Evolutionary conservation across 2,888 invertebrate genomes (phyloP), one percentile per base, ranked within the genome.

Genomic region (Ferrisia virgata): DNA sequence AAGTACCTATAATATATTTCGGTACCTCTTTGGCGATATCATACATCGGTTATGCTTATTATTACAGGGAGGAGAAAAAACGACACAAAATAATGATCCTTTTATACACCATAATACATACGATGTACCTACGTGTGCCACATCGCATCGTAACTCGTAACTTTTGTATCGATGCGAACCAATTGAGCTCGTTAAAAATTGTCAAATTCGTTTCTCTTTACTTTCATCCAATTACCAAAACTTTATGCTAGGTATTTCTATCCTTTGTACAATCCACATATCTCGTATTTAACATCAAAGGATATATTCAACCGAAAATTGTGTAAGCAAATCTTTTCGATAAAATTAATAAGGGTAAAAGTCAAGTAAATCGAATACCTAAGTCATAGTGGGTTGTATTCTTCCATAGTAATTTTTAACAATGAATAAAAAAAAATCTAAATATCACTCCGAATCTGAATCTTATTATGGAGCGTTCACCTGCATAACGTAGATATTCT

Each of bases 181-280:
- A 58, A 58, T 58, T 28, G 58, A 58, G 58, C 58, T 58, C 58
- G 58, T 58, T 58, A 58, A 58, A 58, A 58, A 58, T 58, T 58
- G 58, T 25, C 58, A 58, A 58, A 58, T 58, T 58, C 58, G 58
- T 58, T 58, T 58, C 58, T 58, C 58, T 25, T 58, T 58, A 58
- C 58, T 58, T 58, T 58, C 9, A 58, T 58, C 58, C 58, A 58
- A 25, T 58, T 58, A 58, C 25, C 25, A 58, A 25, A 58, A 58
- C 58, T 58, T n/a, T 58, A 58, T 11, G 58, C 4, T 58, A 9
- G n/a, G 47, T 47, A n/a, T 47, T 25, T 58, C n/a, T 25, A 2
- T 15, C 58, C 58, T 58, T 58, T 58, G 58, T 28, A 28, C 58
- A 11, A 58, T 58, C 25, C 58, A 58, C 25, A 58, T 58, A 58